These are phyloP conservation scores for Spheniscus humboldti DNA, from an alignment of 2,797 vertebrate genomes.

Conservation along the genomic window DNA sequence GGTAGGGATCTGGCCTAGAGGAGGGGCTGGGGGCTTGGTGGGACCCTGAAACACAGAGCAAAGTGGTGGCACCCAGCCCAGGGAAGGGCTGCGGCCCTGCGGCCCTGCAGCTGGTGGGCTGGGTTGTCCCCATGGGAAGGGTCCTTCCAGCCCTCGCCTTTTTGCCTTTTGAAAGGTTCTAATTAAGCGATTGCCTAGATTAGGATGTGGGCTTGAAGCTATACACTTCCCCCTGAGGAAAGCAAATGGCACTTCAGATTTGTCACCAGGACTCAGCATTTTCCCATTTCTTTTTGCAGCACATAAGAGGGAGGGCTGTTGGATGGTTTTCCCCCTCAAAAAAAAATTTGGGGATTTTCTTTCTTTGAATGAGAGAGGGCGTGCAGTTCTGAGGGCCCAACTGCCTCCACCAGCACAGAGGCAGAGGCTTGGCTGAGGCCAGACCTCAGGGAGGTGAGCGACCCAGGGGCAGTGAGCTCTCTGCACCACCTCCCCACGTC, in stretches of 20 bases:
- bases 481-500: accelerated
- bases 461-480: not conserved
- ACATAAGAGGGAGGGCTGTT: not conserved
- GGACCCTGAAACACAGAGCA: not conserved
- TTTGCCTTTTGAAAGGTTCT: conserved; percentile 5
- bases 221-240: not conserved
- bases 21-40: not conserved
- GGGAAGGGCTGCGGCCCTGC: not conserved
- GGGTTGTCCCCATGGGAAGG: not conserved
- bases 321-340: not conserved
- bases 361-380: not conserved
- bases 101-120: not conserved
- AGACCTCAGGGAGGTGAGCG: not conserved
- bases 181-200: not conserved
- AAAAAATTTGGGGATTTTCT: not conserved
- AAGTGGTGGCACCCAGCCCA: not conserved
- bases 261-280: not conserved
- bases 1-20: not conserved
- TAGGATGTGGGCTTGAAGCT: not conserved
- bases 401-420: not conserved
- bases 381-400: not conserved
- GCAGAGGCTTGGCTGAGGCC: not conserved
- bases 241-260: not conserved
- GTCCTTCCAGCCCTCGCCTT: not conserved
- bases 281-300: not conserved